Base-by-base conservation (phyloP, 1,140 invertebrate species). In the Sycophila sp. region DNA sequence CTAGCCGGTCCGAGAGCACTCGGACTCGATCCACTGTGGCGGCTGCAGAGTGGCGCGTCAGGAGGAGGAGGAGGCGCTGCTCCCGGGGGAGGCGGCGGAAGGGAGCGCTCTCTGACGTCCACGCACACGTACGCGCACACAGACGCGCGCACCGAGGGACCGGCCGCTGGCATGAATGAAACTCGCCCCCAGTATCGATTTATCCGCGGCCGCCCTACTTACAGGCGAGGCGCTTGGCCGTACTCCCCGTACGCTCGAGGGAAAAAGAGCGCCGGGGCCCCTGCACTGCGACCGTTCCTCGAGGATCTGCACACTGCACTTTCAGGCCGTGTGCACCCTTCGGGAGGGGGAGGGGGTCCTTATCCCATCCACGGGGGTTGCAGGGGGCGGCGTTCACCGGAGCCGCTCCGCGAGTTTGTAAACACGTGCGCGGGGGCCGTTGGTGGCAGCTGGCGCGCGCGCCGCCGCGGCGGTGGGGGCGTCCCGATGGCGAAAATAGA, bases 151-250 rank as follows among this genome's bases (percentile, higher is more conserved):
- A 47, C 74, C 76, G 70, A 74, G 76, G 69, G 73, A 77, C 78
- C 75, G 76, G 10, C 59, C 45, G 13, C 26, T 76, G 77, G 77
- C 79, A 83, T 83, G 82, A 83, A 83, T 83, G 82, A 83, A 83
- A 82, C 79, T n/a, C 15, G 13, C 32, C 19, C n/a, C 42, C n/a
- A 0, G 76, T 83, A 83, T 83, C 82, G 82, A 83, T 83, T 81
- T 80, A 81, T 79, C 78, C 77, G 79, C 77, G 73, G n/a, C 75
- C 81, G 81, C 71, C 81, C 80, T 82, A 83, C 74, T 80, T 83
- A 79, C 69, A 71, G 77, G 76, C 38, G 13, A 7, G 36, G 51
- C 36, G 34, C 63, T 40, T 36, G 11, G 55, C 55, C 26, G 53
- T 36, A 19, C 42, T 24, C 22, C 13, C 36, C 22, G 15, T 1